Base-by-base conservation (phyloP, 1,140 invertebrate genomes). In the Gonatopus flavifemur region DNA sequence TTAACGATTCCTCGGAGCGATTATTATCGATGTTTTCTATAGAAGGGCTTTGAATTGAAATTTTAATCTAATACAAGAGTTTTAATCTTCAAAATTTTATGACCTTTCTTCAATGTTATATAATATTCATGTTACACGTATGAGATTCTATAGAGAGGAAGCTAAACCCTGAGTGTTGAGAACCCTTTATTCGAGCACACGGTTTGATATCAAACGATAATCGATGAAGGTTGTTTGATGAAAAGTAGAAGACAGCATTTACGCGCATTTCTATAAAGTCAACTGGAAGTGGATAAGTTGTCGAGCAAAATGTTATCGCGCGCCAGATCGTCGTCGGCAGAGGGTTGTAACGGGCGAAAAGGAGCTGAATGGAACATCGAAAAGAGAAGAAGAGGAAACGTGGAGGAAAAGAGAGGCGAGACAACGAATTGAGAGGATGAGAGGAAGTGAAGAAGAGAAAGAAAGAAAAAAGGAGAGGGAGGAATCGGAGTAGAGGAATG, bases 241-340 rank as follows among this genome's bases (percentile, higher is more conserved):
- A 45, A 43, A 50, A 57, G 49, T 41, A 59, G 56, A 50, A 39
- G 40, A 46, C n/a, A n/a, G n/a, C n/a, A n/a, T n/a, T n/a, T n/a
- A n/a, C n/a, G n/a, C n/a, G 44, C 41, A 37, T 41, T 42, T 51
- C 52, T 67, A 64, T 57, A 64, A 68, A 68, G 68, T 61, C 64
- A 52, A 52, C 44, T 64, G 62, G 53, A 70, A 74, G 70, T 71
- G 63, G 69, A 66, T 65, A 69, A 72, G 65, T 74, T 69, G 71
- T 74, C 67, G 63, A 64, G 70, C 65, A 69, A 75, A 74, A 75
- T 72, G 68, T 74, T 77, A 74, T 74, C 72, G 69, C 62, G 59
- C 68, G 52, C 46, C 45, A 59, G 55, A 69, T 70, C 63, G 66
- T 70, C 63, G 66, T 62, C 52, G 56, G 59, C 55, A 59, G 59